Evolutionary conservation across 2,113 vertebrate species (phyloP).

Genomic region (Pelodiscus sinensis): DNA sequence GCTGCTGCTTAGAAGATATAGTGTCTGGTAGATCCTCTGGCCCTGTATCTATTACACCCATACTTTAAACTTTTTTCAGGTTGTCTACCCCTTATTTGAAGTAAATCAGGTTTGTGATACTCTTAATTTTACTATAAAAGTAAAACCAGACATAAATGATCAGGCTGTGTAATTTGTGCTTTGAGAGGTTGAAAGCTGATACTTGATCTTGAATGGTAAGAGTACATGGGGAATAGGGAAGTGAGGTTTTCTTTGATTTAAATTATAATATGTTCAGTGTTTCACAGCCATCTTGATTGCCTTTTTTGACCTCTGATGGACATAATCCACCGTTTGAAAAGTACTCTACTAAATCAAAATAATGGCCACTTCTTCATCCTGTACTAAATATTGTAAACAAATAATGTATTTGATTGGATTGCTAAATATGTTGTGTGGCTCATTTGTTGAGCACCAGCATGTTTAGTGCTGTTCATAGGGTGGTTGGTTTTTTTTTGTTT

Average conservation of each 20-base stretch:
- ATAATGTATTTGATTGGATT: accelerated
- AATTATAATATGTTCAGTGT: too few relatives aligned
- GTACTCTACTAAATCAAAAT: neutral
- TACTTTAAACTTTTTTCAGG: neutral
- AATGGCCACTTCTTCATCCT: neutral
- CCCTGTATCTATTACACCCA: neutral
- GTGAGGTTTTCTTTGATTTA: neutral
- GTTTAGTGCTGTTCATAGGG: neutral
- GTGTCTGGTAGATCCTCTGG: neutral
- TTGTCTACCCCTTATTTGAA: neutral
- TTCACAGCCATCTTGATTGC: too few relatives aligned
- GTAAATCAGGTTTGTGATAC: neutral
- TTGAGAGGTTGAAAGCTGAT: neutral
- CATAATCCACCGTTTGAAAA: too few relatives aligned
- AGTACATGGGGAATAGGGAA: neutral
- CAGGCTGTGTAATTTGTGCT: neutral
- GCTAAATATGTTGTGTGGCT: neutral
- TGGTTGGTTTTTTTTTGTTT: too few relatives aligned
- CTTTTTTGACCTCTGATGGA: too few relatives aligned
- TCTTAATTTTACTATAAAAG: neutral
- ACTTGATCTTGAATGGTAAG: neutral
- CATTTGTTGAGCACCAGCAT: accelerated
- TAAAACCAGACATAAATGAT: neutral
- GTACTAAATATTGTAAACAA: neutral
- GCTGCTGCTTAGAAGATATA: neutral